phyloP scores from a whole-genome alignment of 2,113 vertebrate genomes.

The Oreochromis tanganicae region DNA sequence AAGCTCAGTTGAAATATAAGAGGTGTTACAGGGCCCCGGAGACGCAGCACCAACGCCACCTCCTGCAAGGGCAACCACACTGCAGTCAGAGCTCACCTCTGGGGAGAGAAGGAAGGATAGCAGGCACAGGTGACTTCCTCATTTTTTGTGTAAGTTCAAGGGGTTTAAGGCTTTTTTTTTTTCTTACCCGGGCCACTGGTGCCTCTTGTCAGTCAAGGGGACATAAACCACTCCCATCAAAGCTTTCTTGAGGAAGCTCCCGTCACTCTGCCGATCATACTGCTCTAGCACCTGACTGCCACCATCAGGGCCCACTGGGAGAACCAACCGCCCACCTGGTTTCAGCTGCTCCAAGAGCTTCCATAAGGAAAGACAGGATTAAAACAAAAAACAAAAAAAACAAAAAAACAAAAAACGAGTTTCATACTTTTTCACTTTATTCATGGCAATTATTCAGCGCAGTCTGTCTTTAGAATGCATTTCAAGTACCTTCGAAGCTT shows the following conservation, averaged over 20 bases:
- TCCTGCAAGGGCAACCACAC: conserved; percentile 72
- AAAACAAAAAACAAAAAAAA: not conserved
- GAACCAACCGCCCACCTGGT: conserved; percentile 81
- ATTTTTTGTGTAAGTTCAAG: not conserved
- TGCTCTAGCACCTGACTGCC: conserved; percentile 84
- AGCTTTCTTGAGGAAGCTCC: conserved; percentile 76
- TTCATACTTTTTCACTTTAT: not conserved
- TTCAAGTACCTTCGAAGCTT: not conserved
- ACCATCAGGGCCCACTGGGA: conserved; percentile 83
- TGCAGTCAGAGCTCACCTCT: conserved; percentile 77
- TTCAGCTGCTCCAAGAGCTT: conserved; percentile 87
- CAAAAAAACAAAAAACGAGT: accelerated
- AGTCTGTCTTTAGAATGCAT: not conserved
- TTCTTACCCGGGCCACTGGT: conserved; percentile 82
- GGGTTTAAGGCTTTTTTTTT: not conserved
- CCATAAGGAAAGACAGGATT: not conserved
- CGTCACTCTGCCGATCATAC: conserved; percentile 82
- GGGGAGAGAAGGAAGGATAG: conserved; percentile 49
- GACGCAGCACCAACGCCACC: conserved; percentile 67
- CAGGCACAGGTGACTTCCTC: not conserved
- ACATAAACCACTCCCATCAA: conserved; percentile 90
- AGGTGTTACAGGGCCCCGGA: conserved; percentile 17
- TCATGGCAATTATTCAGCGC: not conserved
- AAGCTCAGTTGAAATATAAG: not conserved
- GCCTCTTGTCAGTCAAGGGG: conserved; percentile 84